Conservation (phyloP, 2,113 vertebrate species). For the Coptodon bakossiorum region DNA sequence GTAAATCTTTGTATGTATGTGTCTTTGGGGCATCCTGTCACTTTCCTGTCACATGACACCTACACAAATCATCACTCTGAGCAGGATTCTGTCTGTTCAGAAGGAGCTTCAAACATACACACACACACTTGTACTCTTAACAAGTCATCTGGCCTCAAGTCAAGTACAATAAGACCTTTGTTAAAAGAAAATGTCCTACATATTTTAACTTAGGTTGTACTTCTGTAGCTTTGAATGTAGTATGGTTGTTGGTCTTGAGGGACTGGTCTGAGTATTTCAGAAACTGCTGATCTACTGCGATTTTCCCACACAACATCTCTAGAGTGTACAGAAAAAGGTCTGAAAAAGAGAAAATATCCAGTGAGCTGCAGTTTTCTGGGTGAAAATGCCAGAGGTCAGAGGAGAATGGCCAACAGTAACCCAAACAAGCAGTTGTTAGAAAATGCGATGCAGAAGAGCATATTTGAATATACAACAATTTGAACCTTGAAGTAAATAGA, state of each 20-base stretch:
- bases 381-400: neutral
- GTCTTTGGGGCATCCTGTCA: constrained; percentile 28
- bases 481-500: neutral
- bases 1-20: constrained; percentile 13
- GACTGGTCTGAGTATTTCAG: neutral
- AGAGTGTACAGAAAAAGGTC: neutral
- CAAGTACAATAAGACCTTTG: neutral
- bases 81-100: neutral
- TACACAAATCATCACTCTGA: neutral
- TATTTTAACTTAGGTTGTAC: neutral
- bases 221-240: neutral
- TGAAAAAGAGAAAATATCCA: neutral
- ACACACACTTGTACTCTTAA: neutral
- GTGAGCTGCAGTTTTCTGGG: neutral
- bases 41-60: constrained; percentile 19
- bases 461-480: neutral
- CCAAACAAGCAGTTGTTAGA: neutral
- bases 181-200: neutral
- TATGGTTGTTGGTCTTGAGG: neutral
- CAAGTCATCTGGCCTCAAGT: neutral
- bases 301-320: neutral
- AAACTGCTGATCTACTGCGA: neutral
- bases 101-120: neutral
- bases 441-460: neutral
- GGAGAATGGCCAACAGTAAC: neutral